Evolutionary conservation across 2,113 vertebrate genomes (phyloP).

Genomic region (Austrofundulus limnaeus): DNA sequence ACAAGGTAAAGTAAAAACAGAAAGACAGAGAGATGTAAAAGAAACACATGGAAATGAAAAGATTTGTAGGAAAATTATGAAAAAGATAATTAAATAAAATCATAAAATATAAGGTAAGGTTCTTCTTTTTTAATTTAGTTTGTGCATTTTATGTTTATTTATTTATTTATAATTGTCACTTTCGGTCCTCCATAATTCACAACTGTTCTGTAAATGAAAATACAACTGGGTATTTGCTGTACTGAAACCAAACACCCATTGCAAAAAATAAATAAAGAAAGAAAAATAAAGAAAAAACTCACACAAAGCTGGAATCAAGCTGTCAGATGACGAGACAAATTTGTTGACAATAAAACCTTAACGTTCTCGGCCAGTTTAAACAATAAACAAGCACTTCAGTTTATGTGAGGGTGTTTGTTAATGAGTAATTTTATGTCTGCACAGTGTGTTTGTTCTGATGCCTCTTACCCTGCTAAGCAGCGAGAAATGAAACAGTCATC

Average conservation of each 20-base stretch:
- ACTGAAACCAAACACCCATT: conserved; percentile 17
- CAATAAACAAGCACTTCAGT: conserved; percentile 12
- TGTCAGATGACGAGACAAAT: conserved; percentile 44
- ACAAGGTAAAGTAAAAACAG: no score
- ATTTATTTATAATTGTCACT: no score
- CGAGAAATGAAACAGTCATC: conserved; percentile 38
- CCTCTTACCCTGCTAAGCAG: conserved; percentile 26
- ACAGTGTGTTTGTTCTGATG: conserved; percentile 11
- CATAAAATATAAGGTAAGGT: no score
- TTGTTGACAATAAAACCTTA: conserved; percentile 30
- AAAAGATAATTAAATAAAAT: no score
- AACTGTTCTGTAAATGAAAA: conserved; percentile 16
- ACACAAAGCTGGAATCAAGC: conserved; percentile 33
- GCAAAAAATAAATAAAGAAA: conserved; percentile 24
- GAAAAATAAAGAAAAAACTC: conserved; percentile 19
- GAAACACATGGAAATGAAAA: no score
- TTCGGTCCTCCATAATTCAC: no score
- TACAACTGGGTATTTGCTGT: conserved; percentile 12
- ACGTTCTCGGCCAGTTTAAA: conserved; percentile 38
- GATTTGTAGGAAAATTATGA: no score
- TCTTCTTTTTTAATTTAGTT: no score
- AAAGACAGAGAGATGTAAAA: no score
- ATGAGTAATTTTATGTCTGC: conserved; percentile 3
- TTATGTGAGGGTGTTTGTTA: conserved; percentile 5
- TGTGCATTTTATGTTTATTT: no score